Base-by-base conservation (phyloP, 35 echinoderm and acorn worm species). In the Apostichopus parvimensis region DNA sequence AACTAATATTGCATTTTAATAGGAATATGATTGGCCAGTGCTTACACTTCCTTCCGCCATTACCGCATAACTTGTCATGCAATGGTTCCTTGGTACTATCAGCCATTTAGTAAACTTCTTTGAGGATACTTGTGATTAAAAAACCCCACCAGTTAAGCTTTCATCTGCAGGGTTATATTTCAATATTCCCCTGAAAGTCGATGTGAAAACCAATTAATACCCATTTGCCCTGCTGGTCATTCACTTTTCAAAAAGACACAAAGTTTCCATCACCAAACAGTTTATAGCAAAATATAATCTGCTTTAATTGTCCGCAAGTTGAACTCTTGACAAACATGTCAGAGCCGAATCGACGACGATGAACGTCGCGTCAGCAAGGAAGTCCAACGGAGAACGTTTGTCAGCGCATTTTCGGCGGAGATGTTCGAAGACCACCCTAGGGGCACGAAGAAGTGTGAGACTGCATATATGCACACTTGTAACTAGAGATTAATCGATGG, bases 361-460 rank as follows among this genome's bases (percentile, higher is more conserved):
- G 34, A 45, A 45, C 34, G 34, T 0, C 34, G 34, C 34, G 34
- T 45, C 34, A 45, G 34, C 34, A 45, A 45, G 34, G 34, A 45
- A 45, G 34, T 45, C 34, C 34, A 45, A 45, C 2, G 34, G 34
- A 45, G 34, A 45, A 68, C 64, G 64, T 68, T 68, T 68, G 64
- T 18, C 64, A 18, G 64, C 18, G 64, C 64, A 68, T 68, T 68
- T 68, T 68, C 18, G 9, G 18, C 64, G 18, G 24, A 25, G 24
- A 25, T 25, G 24, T 25, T 25, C 24, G 24, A 25, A 25, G 24
- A 25, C 24, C 24, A 25, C 24, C 24, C 24, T 25, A 25, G 24
- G 24, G 24, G 24, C 24, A 20, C 8, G 77, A 21, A 45, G 77
- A 79, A 79, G 77, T 79, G 77, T 79, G 77, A 79, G 77, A 79